Conservation (phyloP, 2,113 vertebrate species). For the Picathartes gymnocephalus region DNA sequence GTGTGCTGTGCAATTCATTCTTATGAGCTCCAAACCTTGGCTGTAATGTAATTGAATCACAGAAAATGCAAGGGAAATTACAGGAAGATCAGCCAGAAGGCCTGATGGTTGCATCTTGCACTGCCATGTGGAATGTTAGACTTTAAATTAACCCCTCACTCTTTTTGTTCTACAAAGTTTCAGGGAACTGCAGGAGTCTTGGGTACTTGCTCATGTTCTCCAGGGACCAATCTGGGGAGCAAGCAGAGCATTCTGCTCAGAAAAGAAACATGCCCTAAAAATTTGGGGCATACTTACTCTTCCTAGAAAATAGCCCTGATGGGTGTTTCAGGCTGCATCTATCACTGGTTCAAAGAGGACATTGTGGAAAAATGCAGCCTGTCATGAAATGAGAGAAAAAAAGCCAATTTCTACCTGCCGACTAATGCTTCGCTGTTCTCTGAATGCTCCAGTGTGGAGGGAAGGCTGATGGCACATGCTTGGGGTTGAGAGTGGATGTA, state of each 20-base stretch:
- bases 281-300: background rate
- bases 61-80: constrained; percentile 20
- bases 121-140: background rate
- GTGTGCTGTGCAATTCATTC: background rate
- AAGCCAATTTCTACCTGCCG: background rate
- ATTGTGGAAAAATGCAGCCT: background rate
- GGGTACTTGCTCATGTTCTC: background rate
- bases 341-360: background rate
- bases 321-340: background rate
- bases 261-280: background rate
- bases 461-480: background rate
- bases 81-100: background rate
- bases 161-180: background rate
- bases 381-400: background rate
- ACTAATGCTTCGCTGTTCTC: background rate
- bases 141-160: constrained; percentile 4
- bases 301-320: background rate
- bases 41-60: constrained; percentile 14
- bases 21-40: constrained; percentile 6
- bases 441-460: background rate
- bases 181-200: background rate
- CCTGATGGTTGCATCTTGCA: background rate
- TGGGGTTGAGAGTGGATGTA: background rate
- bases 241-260: background rate
- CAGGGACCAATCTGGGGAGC: background rate